Percentiles rank a stretch among this genome's conserved stretches.
These are phyloP conservation scores for Eriocheir sinensis DNA, from an alignment of 1,140 invertebrate genomes.

Conservation along the genomic window DNA sequence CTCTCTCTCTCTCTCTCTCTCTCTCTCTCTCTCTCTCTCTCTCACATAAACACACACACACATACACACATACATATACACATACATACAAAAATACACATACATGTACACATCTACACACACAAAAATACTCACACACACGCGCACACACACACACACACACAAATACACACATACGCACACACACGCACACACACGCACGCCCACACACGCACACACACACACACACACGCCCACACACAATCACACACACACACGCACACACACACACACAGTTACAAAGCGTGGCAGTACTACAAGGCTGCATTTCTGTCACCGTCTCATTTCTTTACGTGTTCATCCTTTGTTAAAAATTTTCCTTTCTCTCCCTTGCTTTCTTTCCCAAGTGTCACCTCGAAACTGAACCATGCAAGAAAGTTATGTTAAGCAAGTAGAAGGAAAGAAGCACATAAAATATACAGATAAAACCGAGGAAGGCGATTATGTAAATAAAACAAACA, in stretches of 20 bases:
- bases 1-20: constrained; percentile 30
- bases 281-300: not conserved
- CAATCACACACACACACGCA: constrained; percentile 19
- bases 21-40: not conserved
- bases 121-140: too few relatives aligned
- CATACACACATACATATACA: not conserved
- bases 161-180: too few relatives aligned
- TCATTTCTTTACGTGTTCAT: not conserved
- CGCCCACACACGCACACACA: too few relatives aligned
- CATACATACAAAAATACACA: too few relatives aligned
- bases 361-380: constrained; percentile 34
- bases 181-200: too few relatives aligned
- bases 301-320: not conserved
- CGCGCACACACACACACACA: too few relatives aligned
- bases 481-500: not conserved
- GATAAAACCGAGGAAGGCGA: not conserved
- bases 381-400: not conserved
- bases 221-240: too few relatives aligned
- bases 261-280: not conserved
- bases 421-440: not conserved
- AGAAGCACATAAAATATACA: not conserved
- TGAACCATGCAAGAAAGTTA: too few relatives aligned
- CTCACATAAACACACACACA: not conserved
- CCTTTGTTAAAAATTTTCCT: too few relatives aligned
- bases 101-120: too few relatives aligned